Evolutionary conservation across 2,113 vertebrate species (phyloP).

Genomic region (Cyphomyrus discorhynchus): DNA sequence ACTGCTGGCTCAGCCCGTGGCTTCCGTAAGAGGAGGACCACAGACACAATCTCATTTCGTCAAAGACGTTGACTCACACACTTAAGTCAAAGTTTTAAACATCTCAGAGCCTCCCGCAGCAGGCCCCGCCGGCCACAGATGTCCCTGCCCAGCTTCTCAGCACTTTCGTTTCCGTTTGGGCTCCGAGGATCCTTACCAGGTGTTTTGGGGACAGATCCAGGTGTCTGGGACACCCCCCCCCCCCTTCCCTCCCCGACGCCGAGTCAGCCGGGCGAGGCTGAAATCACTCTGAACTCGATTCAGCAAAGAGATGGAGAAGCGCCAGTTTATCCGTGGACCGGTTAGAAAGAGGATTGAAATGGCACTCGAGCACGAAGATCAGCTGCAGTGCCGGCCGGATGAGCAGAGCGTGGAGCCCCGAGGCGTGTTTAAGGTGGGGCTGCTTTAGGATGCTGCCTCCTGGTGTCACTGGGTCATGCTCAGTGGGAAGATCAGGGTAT

Average conservation of each 20-base stretch:
- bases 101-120: neutral
- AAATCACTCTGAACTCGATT: neutral
- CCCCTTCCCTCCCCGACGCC: neutral
- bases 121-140: neutral
- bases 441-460: neutral
- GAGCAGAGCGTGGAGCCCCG: neutral
- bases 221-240: neutral
- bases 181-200: neutral
- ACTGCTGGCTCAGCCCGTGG: neutral
- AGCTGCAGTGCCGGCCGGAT: neutral
- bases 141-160: neutral
- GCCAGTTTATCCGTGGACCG: neutral
- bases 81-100: neutral
- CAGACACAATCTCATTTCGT: neutral
- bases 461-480: neutral
- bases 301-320: neutral
- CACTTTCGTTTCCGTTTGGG: neutral
- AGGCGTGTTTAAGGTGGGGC: neutral
- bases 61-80: neutral
- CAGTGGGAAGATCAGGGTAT: neutral
- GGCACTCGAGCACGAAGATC: neutral
- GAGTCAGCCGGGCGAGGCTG: neutral
- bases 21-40: neutral
- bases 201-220: neutral
- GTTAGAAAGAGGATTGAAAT: neutral